Conservation (phyloP, 2,113 vertebrate genomes). For the Rafetus swinhoei region DNA sequence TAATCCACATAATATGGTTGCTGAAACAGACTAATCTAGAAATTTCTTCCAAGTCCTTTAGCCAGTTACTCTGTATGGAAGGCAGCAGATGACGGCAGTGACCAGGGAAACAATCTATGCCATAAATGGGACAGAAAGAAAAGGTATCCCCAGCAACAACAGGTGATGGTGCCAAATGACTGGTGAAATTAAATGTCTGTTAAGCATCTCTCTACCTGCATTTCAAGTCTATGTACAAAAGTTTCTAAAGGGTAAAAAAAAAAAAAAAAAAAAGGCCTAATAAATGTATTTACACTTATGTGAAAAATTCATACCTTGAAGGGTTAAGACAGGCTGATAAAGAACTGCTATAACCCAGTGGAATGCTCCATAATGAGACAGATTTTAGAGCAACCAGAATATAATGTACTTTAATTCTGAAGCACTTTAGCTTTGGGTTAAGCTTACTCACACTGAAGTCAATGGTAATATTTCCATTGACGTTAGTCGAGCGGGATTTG, state of each 20-base stretch:
- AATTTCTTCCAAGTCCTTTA: not conserved
- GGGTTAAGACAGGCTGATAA: not conserved
- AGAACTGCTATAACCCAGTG: conserved; percentile 3
- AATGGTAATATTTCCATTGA: not conserved
- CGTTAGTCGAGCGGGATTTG: not conserved
- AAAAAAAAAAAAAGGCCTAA: not conserved
- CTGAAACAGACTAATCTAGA: not conserved
- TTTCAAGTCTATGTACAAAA: not conserved
- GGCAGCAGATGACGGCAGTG: not conserved
- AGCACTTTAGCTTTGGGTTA: not conserved
- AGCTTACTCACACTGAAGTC: not conserved
- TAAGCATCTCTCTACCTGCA: not conserved
- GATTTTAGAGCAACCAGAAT: not conserved
- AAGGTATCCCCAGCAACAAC: not conserved
- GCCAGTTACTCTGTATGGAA: not conserved
- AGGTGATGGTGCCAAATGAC: not conserved
- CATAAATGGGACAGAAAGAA: fast-evolving
- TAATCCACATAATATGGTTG: not conserved
- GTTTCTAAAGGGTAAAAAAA: not conserved
- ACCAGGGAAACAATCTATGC: not conserved
- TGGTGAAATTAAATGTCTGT: not conserved
- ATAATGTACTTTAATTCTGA: not conserved
- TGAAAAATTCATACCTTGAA: not conserved
- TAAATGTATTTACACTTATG: not conserved
- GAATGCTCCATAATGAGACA: not conserved